Percentiles rank a stretch among this genome's conserved stretches.
These are phyloP conservation scores for Coremacera marginata DNA, from an alignment of 2,888 invertebrate species.

Conservation along the genomic window DNA sequence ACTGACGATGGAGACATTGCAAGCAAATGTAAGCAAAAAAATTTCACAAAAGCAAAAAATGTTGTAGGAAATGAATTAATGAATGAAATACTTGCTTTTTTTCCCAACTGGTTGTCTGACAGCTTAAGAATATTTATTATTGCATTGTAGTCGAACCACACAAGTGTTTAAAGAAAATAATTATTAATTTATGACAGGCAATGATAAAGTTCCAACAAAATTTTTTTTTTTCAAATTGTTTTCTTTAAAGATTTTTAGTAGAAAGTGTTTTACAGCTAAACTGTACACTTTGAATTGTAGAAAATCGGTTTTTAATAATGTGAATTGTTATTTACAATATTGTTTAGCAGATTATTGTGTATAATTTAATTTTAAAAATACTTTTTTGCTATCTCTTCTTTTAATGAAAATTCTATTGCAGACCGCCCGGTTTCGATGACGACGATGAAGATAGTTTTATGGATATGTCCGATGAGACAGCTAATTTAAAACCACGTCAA, in stretches of 20 bases:
- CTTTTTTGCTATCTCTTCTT: slow-evolving; percentile 1
- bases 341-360: no score
- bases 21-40: neutral
- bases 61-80: slow-evolving; percentile 1
- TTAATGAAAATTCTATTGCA: slow-evolving; percentile 60
- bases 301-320: neutral
- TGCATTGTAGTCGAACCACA: neutral
- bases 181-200: slow-evolving; percentile 7
- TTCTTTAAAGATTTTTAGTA: no score
- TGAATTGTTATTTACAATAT: neutral
- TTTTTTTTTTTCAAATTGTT: no score
- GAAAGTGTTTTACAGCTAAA: no score
- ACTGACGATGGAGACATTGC: neutral
- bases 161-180: neutral
- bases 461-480: slow-evolving; percentile 78
- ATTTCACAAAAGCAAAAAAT: neutral
- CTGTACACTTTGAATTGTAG: no score
- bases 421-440: slow-evolving; percentile 78
- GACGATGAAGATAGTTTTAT: slow-evolving; percentile 84
- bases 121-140: neutral
- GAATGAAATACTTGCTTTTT: neutral
- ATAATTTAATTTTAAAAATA: no score
- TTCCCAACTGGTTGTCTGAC: neutral
- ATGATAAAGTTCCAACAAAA: no score
- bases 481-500: slow-evolving; percentile 80